Evolutionary conservation across 2,113 vertebrate species (phyloP).

Genomic region (Monarcha castaneiventris): DNA sequence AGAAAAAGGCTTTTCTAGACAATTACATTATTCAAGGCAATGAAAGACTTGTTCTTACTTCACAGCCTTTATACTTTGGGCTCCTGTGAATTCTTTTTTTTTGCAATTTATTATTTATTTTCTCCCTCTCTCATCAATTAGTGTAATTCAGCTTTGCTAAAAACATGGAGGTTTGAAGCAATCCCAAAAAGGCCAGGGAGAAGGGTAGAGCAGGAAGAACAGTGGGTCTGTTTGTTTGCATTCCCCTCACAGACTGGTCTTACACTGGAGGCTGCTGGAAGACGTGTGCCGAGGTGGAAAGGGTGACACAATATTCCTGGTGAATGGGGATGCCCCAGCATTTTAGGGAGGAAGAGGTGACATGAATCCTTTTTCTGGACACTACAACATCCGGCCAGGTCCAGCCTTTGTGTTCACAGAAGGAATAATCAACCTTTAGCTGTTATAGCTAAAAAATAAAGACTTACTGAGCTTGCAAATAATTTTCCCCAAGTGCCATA

Average conservation of each 20-base stretch:
- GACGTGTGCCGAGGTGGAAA: accelerated
- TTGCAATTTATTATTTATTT: neutral
- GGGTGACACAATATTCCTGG: neutral
- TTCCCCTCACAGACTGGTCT: neutral
- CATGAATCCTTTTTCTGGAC: neutral
- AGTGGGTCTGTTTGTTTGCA: neutral
- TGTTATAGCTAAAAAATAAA: neutral
- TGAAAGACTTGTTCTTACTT: neutral
- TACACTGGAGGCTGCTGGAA: neutral
- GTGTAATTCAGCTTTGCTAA: neutral
- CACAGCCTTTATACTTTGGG: neutral
- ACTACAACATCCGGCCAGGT: neutral
- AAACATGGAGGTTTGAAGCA: neutral
- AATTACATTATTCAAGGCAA: neutral
- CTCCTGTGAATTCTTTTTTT: neutral
- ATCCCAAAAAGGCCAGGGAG: neutral
- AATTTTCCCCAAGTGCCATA: neutral
- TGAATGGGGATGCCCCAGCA: neutral
- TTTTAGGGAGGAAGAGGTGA: neutral
- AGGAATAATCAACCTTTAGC: neutral
- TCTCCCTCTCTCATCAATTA: neutral
- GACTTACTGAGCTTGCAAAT: neutral
- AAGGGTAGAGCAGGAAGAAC: neutral
- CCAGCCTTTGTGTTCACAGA: neutral
- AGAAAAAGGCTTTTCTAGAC: neutral